phyloP scores from a whole-genome alignment of 2,888 invertebrate species.

The Camponotus fellah region DNA sequence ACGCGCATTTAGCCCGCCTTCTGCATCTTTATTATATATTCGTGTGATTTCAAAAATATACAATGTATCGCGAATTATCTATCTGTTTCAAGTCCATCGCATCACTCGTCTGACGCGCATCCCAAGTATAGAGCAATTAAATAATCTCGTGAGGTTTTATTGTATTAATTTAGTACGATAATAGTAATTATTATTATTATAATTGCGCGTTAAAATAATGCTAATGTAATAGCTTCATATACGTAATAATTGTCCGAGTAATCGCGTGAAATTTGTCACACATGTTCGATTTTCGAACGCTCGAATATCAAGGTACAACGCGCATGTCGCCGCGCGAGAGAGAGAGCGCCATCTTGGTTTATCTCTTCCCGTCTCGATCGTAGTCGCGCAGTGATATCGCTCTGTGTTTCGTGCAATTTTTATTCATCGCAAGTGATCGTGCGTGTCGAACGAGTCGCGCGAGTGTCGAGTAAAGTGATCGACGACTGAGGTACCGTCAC shows the following conservation, averaged over 20 bases:
- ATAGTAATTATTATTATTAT: neutral
- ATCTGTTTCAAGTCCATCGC: neutral
- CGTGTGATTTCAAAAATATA: neutral
- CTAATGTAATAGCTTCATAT: neutral
- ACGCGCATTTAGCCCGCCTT: neutral
- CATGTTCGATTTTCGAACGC: neutral
- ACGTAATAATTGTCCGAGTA: neutral
- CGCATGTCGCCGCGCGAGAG: slow-evolving; percentile 37
- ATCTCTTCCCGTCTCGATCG: neutral
- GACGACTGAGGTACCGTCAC: neutral
- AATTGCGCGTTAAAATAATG: neutral
- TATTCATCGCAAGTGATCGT: neutral
- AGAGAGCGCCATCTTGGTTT: slow-evolving; percentile 33
- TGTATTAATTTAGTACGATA: neutral
- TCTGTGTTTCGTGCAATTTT: slow-evolving; percentile 4
- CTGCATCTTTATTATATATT: neutral
- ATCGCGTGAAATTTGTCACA: neutral
- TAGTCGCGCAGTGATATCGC: slow-evolving; percentile 3
- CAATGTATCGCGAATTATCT: neutral
- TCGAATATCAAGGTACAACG: slow-evolving; percentile 19
- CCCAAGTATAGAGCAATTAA: neutral
- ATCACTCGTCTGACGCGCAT: neutral
- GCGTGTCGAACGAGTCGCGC: neutral
- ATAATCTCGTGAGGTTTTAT: neutral
- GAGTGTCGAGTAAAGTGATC: slow-evolving; percentile 15